Conservation (phyloP, 2,888 invertebrate genomes). For the Agapetus fuscipes region DNA sequence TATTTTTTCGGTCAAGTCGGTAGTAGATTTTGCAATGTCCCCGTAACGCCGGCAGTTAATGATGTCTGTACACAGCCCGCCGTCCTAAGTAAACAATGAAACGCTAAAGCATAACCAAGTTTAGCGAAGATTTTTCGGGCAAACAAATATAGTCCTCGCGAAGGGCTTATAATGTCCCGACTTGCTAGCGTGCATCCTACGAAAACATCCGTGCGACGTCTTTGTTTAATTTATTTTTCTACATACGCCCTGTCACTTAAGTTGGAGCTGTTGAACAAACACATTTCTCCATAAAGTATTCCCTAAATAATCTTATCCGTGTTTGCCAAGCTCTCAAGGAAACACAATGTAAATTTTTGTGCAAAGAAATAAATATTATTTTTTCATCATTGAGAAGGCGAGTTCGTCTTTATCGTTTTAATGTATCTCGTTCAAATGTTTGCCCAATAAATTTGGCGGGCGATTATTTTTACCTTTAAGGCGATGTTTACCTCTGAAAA, state of each 20-base stretch:
- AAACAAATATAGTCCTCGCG: no score
- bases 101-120: conserved; percentile 7
- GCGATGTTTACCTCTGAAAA: no score
- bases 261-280: conserved; percentile 11
- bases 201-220: no score
- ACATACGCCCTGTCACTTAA: conserved; percentile 10
- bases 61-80: conserved; percentile 13
- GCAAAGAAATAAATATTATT: conserved; percentile 6
- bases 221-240: conserved; percentile 17
- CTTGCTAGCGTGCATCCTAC: no score
- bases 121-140: conserved; percentile 11
- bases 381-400: conserved; percentile 3
- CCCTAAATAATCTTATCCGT: conserved; percentile 13
- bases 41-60: conserved; percentile 12
- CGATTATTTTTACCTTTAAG: no score
- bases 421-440: no score
- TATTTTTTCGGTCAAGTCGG: conserved; percentile 5
- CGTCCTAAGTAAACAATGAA: conserved; percentile 13
- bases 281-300: conserved; percentile 13
- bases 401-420: no score
- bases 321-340: conserved; percentile 1
- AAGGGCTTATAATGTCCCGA: no score
- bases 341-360: conserved; percentile 4
- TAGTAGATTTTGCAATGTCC: conserved; percentile 8
- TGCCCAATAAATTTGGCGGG: no score